These are phyloP conservation scores for Columba janthina DNA, from an alignment of 2,113 vertebrate genomes.

Conservation along the genomic window DNA sequence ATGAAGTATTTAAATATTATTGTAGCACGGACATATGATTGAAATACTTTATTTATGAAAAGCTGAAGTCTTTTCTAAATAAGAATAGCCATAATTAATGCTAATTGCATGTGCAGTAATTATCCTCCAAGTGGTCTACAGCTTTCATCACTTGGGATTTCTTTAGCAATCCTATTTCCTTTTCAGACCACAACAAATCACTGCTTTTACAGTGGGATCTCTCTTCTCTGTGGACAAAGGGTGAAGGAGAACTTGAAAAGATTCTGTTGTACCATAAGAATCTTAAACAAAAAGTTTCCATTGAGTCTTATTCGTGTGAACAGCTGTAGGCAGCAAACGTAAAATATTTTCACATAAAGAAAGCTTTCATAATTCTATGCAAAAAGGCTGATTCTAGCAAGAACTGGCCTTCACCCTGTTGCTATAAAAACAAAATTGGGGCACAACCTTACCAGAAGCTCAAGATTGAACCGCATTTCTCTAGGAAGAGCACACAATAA, in stretches of 20 bases:
- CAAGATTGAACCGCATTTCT: neutral
- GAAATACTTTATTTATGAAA: neutral
- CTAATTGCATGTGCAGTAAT: neutral
- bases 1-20: neutral
- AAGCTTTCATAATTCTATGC: neutral
- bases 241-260: neutral
- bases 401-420: neutral
- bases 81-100: neutral
- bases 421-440: neutral
- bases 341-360: neutral
- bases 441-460: neutral
- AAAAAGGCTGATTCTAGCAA: neutral
- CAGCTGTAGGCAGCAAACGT: neutral
- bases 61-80: neutral
- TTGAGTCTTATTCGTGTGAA: neutral
- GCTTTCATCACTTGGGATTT: neutral
- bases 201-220: neutral
- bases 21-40: neutral
- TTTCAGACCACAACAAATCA: neutral
- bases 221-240: neutral
- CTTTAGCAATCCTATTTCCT: neutral
- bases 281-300: neutral
- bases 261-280: neutral
- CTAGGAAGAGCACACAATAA: neutral
- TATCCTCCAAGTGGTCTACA: neutral